Conservation (phyloP, 2,888 invertebrate genomes). For the Ochropleura plecta region DNA sequence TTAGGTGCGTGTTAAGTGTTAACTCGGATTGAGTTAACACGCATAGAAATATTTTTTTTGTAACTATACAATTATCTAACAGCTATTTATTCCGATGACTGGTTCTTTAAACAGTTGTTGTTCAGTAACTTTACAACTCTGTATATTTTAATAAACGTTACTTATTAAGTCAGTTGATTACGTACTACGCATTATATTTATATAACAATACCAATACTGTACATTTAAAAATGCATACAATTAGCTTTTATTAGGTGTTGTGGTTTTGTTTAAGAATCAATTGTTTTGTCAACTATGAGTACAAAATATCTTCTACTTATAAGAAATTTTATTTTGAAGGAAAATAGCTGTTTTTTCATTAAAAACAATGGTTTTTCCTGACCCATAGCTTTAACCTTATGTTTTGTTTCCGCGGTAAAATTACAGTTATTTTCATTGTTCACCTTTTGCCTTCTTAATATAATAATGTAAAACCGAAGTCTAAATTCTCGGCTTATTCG, state of each 20-base stretch:
- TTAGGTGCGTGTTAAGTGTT: no score
- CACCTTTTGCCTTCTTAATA: not conserved
- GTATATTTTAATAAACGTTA: no score
- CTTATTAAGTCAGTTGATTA: not conserved
- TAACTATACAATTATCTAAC: not conserved
- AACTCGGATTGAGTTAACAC: no score
- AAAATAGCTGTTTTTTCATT: not conserved
- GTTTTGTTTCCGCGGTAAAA: not conserved
- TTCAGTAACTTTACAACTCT: not conserved
- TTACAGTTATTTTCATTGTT: not conserved
- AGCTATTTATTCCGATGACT: not conserved
- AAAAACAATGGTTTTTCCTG: no score
- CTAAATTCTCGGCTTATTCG: no score
- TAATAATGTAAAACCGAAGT: no score
- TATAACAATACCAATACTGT: conserved; percentile 7
- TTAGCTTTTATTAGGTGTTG: not conserved
- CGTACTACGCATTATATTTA: not conserved
- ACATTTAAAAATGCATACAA: not conserved
- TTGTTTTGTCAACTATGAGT: not conserved
- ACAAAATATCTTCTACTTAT: not conserved
- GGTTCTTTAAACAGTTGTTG: not conserved
- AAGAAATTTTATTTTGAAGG: not conserved
- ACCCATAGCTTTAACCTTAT: no score
- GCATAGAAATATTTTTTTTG: not conserved
- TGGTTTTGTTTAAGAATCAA: not conserved